These are phyloP conservation scores for Gasterosteus aculeatus DNA, from an alignment of 2,113 vertebrate species.

Conservation along the genomic window DNA sequence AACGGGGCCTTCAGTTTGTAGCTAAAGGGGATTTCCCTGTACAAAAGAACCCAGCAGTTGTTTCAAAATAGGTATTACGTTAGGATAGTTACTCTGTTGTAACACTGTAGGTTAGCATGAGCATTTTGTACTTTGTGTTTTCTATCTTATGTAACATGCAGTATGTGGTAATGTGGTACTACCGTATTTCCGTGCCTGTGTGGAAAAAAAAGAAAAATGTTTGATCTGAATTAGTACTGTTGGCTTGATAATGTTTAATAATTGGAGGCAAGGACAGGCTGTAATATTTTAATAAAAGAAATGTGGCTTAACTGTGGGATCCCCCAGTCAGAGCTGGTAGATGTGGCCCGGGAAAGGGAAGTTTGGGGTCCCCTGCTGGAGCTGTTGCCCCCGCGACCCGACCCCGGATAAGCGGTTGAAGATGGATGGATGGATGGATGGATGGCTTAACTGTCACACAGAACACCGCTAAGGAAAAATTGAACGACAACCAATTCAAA, in stretches of 20 bases:
- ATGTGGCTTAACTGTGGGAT: background rate
- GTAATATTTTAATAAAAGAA: background rate
- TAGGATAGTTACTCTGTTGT: background rate
- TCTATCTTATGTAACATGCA: background rate
- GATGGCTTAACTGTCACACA: background rate
- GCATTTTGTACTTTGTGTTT: background rate
- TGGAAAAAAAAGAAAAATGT: background rate
- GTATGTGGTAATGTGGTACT: too few relatives aligned
- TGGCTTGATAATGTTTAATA: background rate
- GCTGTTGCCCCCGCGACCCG: too few relatives aligned
- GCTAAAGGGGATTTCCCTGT: background rate
- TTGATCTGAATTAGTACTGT: background rate
- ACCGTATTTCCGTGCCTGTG: background rate
- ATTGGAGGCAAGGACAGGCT: background rate
- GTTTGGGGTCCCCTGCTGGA: too few relatives aligned
- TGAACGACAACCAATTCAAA: background rate
- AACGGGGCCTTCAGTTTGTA: background rate
- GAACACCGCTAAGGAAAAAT: background rate
- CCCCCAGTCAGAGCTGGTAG: too few relatives aligned
- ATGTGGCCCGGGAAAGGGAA: too few relatives aligned
- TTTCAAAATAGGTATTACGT: constrained; percentile 16
- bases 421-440: too few relatives aligned
- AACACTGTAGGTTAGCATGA: background rate
- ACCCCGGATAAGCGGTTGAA: too few relatives aligned
- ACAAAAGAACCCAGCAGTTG: background rate